These are phyloP conservation scores for Oxyura jamaicensis DNA, from an alignment of 2,113 vertebrate genomes.

Conservation along the genomic window DNA sequence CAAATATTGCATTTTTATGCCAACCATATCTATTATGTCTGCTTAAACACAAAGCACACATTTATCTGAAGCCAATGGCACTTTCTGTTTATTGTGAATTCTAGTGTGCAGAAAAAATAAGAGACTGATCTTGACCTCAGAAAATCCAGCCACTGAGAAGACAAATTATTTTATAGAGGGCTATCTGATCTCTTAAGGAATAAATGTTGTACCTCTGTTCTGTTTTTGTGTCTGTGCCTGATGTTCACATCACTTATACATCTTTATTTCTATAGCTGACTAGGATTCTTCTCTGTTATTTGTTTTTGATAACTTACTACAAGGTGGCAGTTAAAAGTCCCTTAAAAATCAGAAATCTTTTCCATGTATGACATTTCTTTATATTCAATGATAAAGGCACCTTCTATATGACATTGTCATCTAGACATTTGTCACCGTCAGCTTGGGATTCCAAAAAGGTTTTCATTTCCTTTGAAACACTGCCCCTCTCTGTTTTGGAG, in stretches of 20 bases:
- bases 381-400: slow-evolving; percentile 1
- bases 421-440: neutral
- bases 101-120: neutral
- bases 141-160: neutral
- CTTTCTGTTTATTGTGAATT: neutral
- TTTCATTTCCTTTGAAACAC: slow-evolving; percentile 15
- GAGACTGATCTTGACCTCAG: neutral
- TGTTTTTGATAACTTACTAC: neutral
- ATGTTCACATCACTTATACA: neutral
- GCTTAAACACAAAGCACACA: neutral
- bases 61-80: neutral
- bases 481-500: neutral
- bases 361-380: neutral
- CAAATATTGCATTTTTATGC: slow-evolving; percentile 7
- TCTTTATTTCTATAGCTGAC: neutral
- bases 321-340: neutral
- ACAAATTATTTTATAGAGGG: neutral
- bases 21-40: neutral
- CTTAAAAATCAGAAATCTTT: neutral
- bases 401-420: neutral
- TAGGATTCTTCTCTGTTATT: neutral
- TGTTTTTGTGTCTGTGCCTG: neutral
- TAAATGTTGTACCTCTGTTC: neutral
- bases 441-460: neutral
- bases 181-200: neutral